Percentiles rank a stretch among this genome's conserved stretches.
phyloP scores from a whole-genome alignment of 2,888 invertebrate genomes.

The Hirtodrosophila histrioides region DNA sequence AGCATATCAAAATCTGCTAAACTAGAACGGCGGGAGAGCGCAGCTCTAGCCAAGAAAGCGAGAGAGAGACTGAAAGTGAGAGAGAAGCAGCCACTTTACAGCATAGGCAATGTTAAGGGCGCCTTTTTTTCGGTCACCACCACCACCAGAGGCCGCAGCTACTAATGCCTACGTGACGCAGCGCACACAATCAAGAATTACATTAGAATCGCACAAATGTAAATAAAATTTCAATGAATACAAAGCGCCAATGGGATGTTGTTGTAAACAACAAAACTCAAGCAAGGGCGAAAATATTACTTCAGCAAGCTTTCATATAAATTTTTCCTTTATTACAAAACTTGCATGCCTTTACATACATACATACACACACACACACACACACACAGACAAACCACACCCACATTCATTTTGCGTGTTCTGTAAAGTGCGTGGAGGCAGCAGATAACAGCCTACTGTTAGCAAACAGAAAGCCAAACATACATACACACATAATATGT shows the following conservation, averaged over 20 bases:
- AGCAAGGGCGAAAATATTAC: constrained; percentile 7
- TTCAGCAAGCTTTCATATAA: constrained; percentile 2
- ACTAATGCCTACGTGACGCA: constrained; percentile 63
- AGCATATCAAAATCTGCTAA: constrained; percentile 13
- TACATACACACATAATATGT: too few relatives aligned
- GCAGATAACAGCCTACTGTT: neutral
- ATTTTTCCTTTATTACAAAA: constrained; percentile 6
- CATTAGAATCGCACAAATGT: constrained; percentile 47
- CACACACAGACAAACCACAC: constrained; percentile 8
- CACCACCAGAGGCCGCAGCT: constrained; percentile 10
- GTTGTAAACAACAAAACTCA: constrained; percentile 29
- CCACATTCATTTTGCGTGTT: constrained; percentile 5
- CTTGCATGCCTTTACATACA: constrained; percentile 21
- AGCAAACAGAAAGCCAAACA: neutral
- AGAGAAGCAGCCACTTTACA: constrained; percentile 23
- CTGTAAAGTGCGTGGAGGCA: constrained; percentile 17
- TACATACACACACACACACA: neutral
- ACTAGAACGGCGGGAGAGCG: constrained; percentile 21
- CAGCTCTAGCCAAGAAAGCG: constrained; percentile 5
- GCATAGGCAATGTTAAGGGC: constrained; percentile 55
- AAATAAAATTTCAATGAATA: constrained; percentile 37
- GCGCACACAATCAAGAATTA: constrained; percentile 48
- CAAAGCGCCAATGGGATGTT: constrained; percentile 21
- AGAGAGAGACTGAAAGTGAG: constrained; percentile 1
- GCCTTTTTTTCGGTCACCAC: constrained; percentile 20